These are phyloP conservation scores for Asarcornis scutulata DNA, from an alignment of 2,113 vertebrate species.

Conservation along the genomic window DNA sequence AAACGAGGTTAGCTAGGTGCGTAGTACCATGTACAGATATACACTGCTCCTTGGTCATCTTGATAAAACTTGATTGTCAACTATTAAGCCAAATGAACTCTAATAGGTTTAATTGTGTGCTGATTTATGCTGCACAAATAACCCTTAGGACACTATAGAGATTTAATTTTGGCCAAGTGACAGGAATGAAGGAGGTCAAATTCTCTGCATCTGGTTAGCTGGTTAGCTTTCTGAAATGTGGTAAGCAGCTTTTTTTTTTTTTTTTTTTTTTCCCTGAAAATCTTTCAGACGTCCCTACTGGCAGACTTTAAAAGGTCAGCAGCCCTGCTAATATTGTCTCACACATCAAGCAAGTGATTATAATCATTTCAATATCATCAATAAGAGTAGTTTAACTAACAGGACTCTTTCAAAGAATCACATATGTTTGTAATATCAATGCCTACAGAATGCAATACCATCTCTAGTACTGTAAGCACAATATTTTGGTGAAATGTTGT, in stretches of 20 bases:
- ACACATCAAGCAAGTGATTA: background rate
- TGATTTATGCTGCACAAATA: background rate
- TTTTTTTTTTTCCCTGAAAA: background rate
- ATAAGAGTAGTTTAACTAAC: slow-evolving; percentile 1
- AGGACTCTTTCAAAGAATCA: background rate
- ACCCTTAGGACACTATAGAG: background rate
- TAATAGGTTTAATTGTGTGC: background rate
- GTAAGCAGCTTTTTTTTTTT: background rate
- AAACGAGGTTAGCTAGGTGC: background rate
- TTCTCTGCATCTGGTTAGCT: background rate
- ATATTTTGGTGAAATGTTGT: background rate
- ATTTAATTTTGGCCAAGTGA: background rate
- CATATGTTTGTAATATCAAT: background rate
- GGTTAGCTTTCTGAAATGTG: background rate
- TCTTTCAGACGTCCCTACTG: background rate
- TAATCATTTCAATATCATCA: background rate
- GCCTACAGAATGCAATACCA: background rate
- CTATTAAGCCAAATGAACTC: background rate
- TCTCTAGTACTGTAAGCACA: background rate
- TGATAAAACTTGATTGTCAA: background rate
- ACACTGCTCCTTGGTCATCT: background rate
- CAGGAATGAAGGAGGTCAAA: background rate
- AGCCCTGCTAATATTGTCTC: background rate
- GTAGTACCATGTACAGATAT: background rate
- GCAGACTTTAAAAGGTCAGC: background rate